Conservation (phyloP, 2,888 invertebrate genomes). For the Leptogaster cylindrica region DNA sequence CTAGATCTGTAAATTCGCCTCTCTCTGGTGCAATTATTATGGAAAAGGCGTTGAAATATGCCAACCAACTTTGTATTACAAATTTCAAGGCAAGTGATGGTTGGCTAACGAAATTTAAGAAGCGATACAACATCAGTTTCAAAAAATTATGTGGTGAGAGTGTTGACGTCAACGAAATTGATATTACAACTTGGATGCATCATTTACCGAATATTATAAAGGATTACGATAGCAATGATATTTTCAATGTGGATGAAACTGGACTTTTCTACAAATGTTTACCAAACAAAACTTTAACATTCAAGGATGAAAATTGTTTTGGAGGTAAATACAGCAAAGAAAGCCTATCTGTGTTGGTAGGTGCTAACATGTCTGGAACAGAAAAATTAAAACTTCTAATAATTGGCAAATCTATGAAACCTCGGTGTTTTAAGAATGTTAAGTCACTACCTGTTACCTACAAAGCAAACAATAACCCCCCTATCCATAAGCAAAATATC, state of each 20-base stretch:
- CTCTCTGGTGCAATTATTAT: conserved; percentile 27
- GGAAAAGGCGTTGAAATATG: conserved; percentile 36
- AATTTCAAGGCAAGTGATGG: conserved; percentile 26
- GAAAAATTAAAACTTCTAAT: conserved; percentile 1
- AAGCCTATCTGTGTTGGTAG: neutral
- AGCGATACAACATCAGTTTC: conserved; percentile 21
- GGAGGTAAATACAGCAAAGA: neutral
- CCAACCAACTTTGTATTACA: conserved; percentile 25
- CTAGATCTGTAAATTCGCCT: conserved; percentile 39
- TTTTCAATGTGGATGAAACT: conserved; percentile 39
- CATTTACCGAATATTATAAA: conserved; percentile 12
- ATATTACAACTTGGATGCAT: neutral
- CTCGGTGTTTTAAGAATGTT: conserved; percentile 27
- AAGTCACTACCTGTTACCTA: conserved; percentile 24
- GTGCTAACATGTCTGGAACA: neutral
- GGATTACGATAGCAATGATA: conserved; percentile 20
- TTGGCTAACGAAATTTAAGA: conserved; percentile 41
- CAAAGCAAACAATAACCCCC: conserved; percentile 30
- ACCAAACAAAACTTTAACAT: conserved; percentile 21
- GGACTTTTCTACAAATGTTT: conserved; percentile 37
- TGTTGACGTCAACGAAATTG: neutral
- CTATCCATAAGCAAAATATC: too few species aligned
- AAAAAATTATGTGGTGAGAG: conserved; percentile 43
- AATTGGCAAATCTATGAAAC: conserved; percentile 31
- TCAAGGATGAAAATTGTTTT: conserved; percentile 1